phyloP scores from a whole-genome alignment of 2,888 invertebrate species.

The Erebia epiphron region DNA sequence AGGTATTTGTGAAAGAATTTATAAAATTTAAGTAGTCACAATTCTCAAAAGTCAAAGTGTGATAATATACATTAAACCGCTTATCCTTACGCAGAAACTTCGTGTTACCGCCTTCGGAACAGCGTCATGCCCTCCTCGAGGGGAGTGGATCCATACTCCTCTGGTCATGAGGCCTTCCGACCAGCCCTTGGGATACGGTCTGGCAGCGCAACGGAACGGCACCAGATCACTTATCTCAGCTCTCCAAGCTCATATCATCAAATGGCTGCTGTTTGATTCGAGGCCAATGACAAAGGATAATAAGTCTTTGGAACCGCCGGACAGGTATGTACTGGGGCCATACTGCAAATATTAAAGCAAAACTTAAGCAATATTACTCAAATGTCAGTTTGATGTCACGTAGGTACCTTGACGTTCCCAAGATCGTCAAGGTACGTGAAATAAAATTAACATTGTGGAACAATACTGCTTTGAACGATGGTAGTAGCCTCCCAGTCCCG shows the following conservation, averaged over 20 bases:
- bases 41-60: not conserved
- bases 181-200: slow-evolving; percentile 84
- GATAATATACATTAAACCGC: not conserved
- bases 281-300: slow-evolving; percentile 74
- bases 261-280: slow-evolving; percentile 85
- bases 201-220: slow-evolving; percentile 86
- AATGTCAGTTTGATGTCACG: too few species aligned
- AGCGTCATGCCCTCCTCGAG: slow-evolving; percentile 86
- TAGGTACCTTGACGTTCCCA: too few species aligned
- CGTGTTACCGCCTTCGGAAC: slow-evolving; percentile 86
- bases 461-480: too few species aligned
- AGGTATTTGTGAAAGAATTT: too few species aligned
- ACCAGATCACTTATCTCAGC: slow-evolving; percentile 85
- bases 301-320: slow-evolving; percentile 74
- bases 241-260: slow-evolving; percentile 87
- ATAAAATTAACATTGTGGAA: too few species aligned
- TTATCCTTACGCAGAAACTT: slow-evolving; percentile 73
- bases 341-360: too few species aligned
- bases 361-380: too few species aligned
- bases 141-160: slow-evolving; percentile 88
- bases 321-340: slow-evolving; percentile 68
- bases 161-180: slow-evolving; percentile 84
- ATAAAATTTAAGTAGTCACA: too few species aligned
- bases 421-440: too few species aligned
- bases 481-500: too few species aligned